A percentile compares a stretch with the other conserved stretches of the same genome.
Evolutionary conservation across 2,888 invertebrate species (phyloP).

Genomic region (Acronicta alni): DNA sequence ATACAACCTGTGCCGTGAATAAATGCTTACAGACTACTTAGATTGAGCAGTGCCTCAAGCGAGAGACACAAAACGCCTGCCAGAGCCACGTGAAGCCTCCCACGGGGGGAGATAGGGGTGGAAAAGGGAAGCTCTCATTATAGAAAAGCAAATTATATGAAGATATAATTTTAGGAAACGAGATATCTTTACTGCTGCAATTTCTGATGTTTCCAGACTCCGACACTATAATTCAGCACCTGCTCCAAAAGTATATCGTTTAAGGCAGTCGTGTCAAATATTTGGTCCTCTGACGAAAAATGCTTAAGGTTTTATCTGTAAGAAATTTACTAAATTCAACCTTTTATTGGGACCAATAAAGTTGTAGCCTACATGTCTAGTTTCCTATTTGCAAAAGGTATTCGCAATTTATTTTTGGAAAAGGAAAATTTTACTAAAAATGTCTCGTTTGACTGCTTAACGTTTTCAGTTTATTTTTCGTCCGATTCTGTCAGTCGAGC

Average conservation of each 20-base stretch:
- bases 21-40: conserved; percentile 10
- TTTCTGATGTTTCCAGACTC: conserved; percentile 15
- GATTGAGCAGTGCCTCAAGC: conserved; percentile 25
- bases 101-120: conserved; percentile 15
- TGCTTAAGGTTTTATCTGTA: conserved; percentile 38
- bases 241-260: conserved; percentile 8
- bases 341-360: conserved; percentile 40
- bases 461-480: conserved; percentile 1
- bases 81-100: conserved; percentile 12
- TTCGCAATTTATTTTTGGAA: conserved; percentile 30
- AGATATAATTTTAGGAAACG: conserved; percentile 55
- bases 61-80: conserved; percentile 8
- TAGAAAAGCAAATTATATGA: conserved; percentile 58
- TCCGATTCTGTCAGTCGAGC: neutral
- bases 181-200: conserved; percentile 37
- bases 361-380: conserved; percentile 36
- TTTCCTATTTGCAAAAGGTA: conserved; percentile 29
- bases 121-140: conserved; percentile 54
- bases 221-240: conserved; percentile 26
- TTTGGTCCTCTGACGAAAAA: conserved; percentile 32
- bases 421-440: neutral
- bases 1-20: conserved; percentile 1
- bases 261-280: conserved; percentile 21
- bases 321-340: conserved; percentile 46
- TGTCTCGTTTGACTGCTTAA: neutral